These are phyloP conservation scores for Caenorhabditis remanei DNA, from an alignment of 1,140 invertebrate genomes.

Conservation along the genomic window DNA sequence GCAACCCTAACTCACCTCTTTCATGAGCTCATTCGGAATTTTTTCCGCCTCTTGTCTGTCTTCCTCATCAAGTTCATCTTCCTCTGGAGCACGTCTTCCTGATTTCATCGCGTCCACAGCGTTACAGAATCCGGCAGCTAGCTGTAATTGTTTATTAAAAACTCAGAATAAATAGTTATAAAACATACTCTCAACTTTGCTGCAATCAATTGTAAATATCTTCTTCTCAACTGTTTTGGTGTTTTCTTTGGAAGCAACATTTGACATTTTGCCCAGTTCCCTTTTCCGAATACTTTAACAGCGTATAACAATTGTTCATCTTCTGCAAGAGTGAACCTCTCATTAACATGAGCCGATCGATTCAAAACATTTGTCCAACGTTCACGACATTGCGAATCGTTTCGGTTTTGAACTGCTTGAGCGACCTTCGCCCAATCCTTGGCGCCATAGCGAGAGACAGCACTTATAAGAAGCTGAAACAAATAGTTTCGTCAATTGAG, in stretches of 20 bases:
- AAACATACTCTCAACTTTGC: constrained; percentile 55
- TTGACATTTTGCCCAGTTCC: constrained; percentile 48
- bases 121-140: background rate
- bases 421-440: constrained; percentile 73
- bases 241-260: background rate
- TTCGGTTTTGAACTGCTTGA: constrained; percentile 73
- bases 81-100: constrained; percentile 24
- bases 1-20: background rate
- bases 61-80: constrained; percentile 24
- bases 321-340: constrained; percentile 61
- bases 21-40: constrained; percentile 31
- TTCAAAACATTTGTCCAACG: constrained; percentile 68
- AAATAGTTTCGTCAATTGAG: background rate
- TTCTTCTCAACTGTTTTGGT: constrained; percentile 23
- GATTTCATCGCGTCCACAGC: constrained; percentile 24
- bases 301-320: constrained; percentile 65
- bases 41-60: background rate
- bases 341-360: background rate
- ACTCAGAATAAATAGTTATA: background rate
- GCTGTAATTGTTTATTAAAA: background rate
- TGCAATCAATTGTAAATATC: constrained; percentile 55
- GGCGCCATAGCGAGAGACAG: constrained; percentile 66
- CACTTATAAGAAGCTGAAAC: constrained; percentile 65
- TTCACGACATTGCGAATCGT: constrained; percentile 76
- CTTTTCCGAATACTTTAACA: constrained; percentile 60